Base-by-base conservation (phyloP, 2,888 invertebrate genomes). In the Gymnocheta viridis region DNA sequence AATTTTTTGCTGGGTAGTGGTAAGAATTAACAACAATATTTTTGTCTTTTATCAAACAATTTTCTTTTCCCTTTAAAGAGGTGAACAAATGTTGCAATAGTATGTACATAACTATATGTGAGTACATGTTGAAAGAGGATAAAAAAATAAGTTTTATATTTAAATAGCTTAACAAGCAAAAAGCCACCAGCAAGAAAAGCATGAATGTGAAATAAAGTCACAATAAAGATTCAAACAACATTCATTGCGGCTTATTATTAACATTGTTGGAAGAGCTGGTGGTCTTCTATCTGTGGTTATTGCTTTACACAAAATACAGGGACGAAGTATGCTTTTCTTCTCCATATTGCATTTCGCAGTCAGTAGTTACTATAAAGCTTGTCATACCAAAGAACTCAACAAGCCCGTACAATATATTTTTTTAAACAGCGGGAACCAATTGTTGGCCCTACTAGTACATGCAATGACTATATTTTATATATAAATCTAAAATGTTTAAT, bases 161-260 rank as follows among this genome's bases (percentile, higher is more conserved):
- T 64, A 80, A 80, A 73, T 17, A 56, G 44, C 56, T 66, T 56
- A 56, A 38, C 56, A 41, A 41, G 10, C 19, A 38, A 14, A 14
- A 29, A 66, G 19, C 41, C 66, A 66, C 7, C 47, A 49, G 51
- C 56, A 60, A 51, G 12, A 73, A 19, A 19, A 35, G 29, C 12
- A 74, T 41, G 24, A 27, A 56, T 24, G n/a, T 41, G 32, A 62
- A 73, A 74, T 70, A 79, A 62, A 70, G 62, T 78, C 70, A 72
- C 54, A 54, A 62, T 35, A 47, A 70, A 60, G 32, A 32, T 62
- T 35, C 54, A 67, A 27, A 58, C 17, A 73, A 67, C 60, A 69
- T 74, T 66, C 69, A 62, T 74, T 73, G 67, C 29, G 73, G 80
- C 73, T 80, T 74, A 73, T 73, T 80, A 73, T 66, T 58, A 66